Base-by-base conservation (phyloP, 2,113 vertebrate species). In the Syngnathoides biaculeatus region DNA sequence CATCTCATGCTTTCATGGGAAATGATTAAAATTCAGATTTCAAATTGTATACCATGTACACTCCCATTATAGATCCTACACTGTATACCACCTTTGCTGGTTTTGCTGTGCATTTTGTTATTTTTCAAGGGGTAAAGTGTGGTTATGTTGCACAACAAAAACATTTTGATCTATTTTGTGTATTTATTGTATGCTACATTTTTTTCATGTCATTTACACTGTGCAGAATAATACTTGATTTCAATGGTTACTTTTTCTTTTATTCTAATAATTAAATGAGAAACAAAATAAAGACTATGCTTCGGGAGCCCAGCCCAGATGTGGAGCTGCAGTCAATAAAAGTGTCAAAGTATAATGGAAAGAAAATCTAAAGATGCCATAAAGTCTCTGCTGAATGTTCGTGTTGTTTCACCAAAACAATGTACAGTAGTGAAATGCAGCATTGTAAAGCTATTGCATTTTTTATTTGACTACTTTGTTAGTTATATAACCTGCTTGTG, bases 281-380 rank as follows among this genome's bases (percentile, higher is more conserved):
- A 27, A 45, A 68, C 57, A 56, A 74, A 48, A 65, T 77, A 11
- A 52, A n/a, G n/a, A n/a, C n/a, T 20, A 22, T 52, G 77, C 74
- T 81, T 84, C 76, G 71, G 78, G 72, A 75, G 63, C 40, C 3
- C 2, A 48, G n/a, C 6, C 38, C 22, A 57, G 14, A 30, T 27
- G 15, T 62, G 45, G 67, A 66, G 14, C n/a, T n/a, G 0, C 10
- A 47, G 52, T 72, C 63, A 67, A 66, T 43, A 43, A 64, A 30
- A 79, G 81, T 87, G 74, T 87, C 82, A 81, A 79, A 81, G 35
- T 67, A 22, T 57, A 26, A 42, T 10, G 12, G 7, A 61, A 63
- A 80, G 10, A 22, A 19, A 19, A 47, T 17, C 1, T 81, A 63
- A 63, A 78, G 77, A 73, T 77, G 81, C 82, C 80, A 86, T 86